Conservation (phyloP, 2,888 invertebrate genomes). For the Priocnemis perturbator region DNA sequence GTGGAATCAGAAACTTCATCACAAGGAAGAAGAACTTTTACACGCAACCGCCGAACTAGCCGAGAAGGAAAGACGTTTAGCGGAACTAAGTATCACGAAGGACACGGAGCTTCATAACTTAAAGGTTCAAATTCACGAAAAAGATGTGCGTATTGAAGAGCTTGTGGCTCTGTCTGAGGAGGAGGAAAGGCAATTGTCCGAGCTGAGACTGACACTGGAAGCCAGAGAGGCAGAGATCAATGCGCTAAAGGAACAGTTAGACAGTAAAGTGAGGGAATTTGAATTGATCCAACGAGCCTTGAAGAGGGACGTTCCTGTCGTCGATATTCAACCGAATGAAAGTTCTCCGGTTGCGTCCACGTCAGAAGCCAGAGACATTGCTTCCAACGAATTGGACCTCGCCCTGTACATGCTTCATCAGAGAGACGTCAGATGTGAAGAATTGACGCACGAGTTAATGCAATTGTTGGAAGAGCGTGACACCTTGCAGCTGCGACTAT, state of each 20-base stretch:
- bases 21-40: slow-evolving; percentile 54
- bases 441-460: slow-evolving; percentile 89
- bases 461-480: slow-evolving; percentile 90
- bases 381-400: slow-evolving; percentile 81
- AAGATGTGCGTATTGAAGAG: slow-evolving; percentile 76
- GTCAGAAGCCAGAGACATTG: background rate
- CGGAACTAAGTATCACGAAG: slow-evolving; percentile 79
- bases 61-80: slow-evolving; percentile 61
- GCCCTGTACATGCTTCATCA: slow-evolving; percentile 91
- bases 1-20: slow-evolving; percentile 45
- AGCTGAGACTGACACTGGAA: slow-evolving; percentile 80
- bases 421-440: slow-evolving; percentile 90
- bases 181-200: slow-evolving; percentile 77
- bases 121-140: slow-evolving; percentile 80
- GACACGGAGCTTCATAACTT: slow-evolving; percentile 85
- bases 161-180: slow-evolving; percentile 78
- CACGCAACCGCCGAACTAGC: slow-evolving; percentile 49
- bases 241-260: slow-evolving; percentile 82
- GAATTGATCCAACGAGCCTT: slow-evolving; percentile 73
- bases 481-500: slow-evolving; percentile 87
- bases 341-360: background rate
- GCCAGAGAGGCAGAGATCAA: slow-evolving; percentile 85
- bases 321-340: slow-evolving; percentile 57
- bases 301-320: slow-evolving; percentile 54
- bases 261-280: slow-evolving; percentile 79